Evolutionary conservation across 2,888 invertebrate genomes (phyloP).

Genomic region (Hydraecia micacea): DNA sequence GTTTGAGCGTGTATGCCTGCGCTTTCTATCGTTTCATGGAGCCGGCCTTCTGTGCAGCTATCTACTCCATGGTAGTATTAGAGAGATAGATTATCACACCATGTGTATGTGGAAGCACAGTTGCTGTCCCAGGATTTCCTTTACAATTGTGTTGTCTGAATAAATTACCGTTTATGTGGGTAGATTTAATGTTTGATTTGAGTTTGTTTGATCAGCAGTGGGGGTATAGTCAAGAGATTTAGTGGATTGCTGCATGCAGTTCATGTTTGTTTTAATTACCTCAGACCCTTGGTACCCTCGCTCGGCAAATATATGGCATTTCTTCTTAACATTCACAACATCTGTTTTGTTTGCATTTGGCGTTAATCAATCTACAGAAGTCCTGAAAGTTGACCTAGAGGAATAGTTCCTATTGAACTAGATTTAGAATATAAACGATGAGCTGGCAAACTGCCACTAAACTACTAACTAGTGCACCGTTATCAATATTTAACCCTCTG

Average conservation of each 20-base stretch:
- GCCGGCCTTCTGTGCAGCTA: constrained; percentile 21
- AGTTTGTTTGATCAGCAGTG: constrained; percentile 18
- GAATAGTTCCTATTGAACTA: constrained; percentile 48
- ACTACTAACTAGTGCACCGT: constrained; percentile 42
- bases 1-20: not conserved
- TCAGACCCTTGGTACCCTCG: not conserved
- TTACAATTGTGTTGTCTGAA: constrained; percentile 46
- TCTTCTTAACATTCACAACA: not conserved
- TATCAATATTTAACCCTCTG: constrained; percentile 56
- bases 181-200: constrained; percentile 37
- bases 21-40: not conserved
- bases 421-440: constrained; percentile 49
- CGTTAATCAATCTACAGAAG: not conserved
- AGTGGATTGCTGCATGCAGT: constrained; percentile 15
- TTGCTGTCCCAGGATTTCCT: constrained; percentile 52
- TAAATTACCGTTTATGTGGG: constrained; percentile 52
- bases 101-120: constrained; percentile 39
- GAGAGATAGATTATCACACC: constrained; percentile 54
- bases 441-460: constrained; percentile 53
- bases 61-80: constrained; percentile 57
- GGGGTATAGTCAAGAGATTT: constrained; percentile 34
- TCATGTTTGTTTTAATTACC: constrained; percentile 35
- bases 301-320: not conserved
- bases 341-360: not conserved
- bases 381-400: constrained; percentile 40